These are phyloP conservation scores for Mamestra configurata DNA, from an alignment of 1,140 invertebrate species.

Conservation along the genomic window DNA sequence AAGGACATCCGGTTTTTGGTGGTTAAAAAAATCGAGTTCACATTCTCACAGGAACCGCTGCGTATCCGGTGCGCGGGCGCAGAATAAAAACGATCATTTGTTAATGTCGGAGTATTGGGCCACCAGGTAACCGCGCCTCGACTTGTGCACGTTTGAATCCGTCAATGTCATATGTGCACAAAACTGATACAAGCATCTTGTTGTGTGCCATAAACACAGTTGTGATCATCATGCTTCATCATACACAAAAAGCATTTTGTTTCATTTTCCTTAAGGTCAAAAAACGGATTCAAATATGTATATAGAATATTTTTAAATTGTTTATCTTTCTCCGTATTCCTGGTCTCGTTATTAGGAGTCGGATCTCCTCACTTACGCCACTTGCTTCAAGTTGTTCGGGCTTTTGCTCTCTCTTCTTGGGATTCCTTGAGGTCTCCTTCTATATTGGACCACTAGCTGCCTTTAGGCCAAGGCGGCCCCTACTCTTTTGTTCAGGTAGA, in stretches of 20 bases:
- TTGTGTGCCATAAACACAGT: not conserved
- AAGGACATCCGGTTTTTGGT: constrained; percentile 87
- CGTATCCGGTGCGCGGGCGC: constrained; percentile 84
- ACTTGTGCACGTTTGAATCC: constrained; percentile 54
- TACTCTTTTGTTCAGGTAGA: no score
- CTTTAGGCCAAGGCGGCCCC: no score
- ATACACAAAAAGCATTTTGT: not conserved
- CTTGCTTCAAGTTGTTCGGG: no score
- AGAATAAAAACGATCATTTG: constrained; percentile 84
- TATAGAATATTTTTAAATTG: no score
- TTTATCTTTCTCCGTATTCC: no score
- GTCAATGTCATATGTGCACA: constrained; percentile 54
- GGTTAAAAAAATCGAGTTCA: constrained; percentile 84
- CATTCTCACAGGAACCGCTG: constrained; percentile 86
- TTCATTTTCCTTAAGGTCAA: not conserved
- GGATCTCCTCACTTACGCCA: no score
- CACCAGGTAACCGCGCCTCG: constrained; percentile 65
- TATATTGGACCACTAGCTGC: no score
- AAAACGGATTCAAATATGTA: not conserved
- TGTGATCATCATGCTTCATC: not conserved
- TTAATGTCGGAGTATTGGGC: constrained; percentile 72
- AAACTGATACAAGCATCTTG: constrained; percentile 19
- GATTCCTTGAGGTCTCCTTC: no score
- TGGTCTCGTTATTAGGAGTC: no score
- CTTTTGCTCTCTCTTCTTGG: no score